Evolutionary conservation across 2,797 vertebrate genomes (phyloP), one percentile per base, ranked within the genome.

Genomic region (Microchirus variegatus): DNA sequence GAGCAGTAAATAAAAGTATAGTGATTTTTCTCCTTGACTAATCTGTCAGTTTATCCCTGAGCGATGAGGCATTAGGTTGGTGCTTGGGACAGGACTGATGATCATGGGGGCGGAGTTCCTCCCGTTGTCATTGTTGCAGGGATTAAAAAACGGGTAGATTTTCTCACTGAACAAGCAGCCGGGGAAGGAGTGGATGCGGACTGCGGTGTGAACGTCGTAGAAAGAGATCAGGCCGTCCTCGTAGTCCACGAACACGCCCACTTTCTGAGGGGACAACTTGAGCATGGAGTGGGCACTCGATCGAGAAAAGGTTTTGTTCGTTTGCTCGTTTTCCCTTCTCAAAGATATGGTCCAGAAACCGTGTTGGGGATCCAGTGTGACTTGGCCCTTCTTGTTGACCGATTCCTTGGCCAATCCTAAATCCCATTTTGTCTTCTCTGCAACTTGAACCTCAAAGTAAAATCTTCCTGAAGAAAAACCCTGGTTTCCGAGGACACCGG

Each of bases 221-320:
- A 75, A 62, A 12, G 57, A 70, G 47, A 70, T 52, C 10, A 49
- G 17, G 8, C 61, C 56, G 3, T 45, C 19, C 1, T 62, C 67
- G 0, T 58, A 70, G 8, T 75, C 58, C 57, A 70, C 57, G 10
- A 62, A 75, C 53, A 76, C 73, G 1, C 73, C 67, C 26, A 86
- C 56, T 22, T 58, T 79, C 58, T 78, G 35, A 0, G 49, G 40
- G 18, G 10, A 10, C 2, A 22, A 18, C 40, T 10, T 61, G 40
- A 52, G 12, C n/a, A 12, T 8, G 5, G 22, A 16, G 12, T 0
- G 9, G 16, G 15, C 13, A 3, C 10, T 9, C 2, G 40, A 17
- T 0, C 38, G 19, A 36, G 48, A 5, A 1, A 51, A 10, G 35
- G 48, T 47, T 51, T 19, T 49, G 57, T n/a, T n/a, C n/a, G n/a